phyloP scores from a whole-genome alignment of 2,888 invertebrate genomes.

The Pemphredon lugubris region DNA sequence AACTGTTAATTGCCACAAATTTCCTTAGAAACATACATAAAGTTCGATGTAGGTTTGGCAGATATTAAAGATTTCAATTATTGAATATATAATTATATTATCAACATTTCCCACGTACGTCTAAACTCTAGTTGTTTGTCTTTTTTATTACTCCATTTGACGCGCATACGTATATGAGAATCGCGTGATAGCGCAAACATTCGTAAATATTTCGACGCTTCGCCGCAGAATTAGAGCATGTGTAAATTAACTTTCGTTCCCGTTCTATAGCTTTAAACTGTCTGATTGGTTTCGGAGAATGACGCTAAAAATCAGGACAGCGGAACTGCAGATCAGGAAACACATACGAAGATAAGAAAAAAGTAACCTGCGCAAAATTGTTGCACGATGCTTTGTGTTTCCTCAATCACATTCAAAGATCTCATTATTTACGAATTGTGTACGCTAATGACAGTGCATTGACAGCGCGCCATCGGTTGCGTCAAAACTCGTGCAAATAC shows the following conservation, averaged over 20 bases:
- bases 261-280: slow-evolving; percentile 35
- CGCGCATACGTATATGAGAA: too few species aligned
- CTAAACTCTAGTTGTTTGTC: too few species aligned
- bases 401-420: slow-evolving; percentile 1
- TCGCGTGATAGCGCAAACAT: too few species aligned
- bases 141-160: too few species aligned
- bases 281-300: slow-evolving; percentile 33
- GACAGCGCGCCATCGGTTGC: slow-evolving; percentile 42
- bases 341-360: neutral
- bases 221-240: slow-evolving; percentile 18
- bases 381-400: neutral
- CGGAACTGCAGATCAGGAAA: slow-evolving; percentile 6
- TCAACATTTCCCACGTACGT: too few species aligned
- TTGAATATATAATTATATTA: too few species aligned
- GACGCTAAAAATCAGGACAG: slow-evolving; percentile 20
- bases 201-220: slow-evolving; percentile 24
- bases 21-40: too few species aligned
- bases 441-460: slow-evolving; percentile 10
- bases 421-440: slow-evolving; percentile 27
- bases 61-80: too few species aligned
- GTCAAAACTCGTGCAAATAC: slow-evolving; percentile 47
- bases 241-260: slow-evolving; percentile 39
- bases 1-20: neutral
- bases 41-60: too few species aligned
- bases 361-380: neutral